Evolutionary conservation across 2,888 invertebrate genomes (phyloP).

Genomic region (Nemotelus pantherinus): DNA sequence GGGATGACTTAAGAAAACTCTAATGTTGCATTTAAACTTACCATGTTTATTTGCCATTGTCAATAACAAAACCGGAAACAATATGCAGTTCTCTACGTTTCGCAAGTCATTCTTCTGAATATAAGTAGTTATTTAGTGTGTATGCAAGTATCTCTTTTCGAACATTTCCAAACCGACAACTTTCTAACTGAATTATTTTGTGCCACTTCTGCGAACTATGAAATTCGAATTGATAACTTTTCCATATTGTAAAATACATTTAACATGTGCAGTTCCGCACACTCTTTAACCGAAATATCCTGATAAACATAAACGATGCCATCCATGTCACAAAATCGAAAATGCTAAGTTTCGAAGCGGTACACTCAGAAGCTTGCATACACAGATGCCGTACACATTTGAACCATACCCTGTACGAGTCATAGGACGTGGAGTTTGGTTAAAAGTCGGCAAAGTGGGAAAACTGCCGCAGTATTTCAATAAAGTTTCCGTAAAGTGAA

Average conservation of each 20-base stretch:
- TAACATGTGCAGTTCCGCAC: conserved; percentile 14
- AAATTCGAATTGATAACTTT: conserved; percentile 8
- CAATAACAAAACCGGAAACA: too few relatives aligned
- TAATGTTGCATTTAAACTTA: too few relatives aligned
- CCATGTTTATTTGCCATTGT: too few relatives aligned
- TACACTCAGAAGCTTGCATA: neutral
- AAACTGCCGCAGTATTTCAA: conserved; percentile 40
- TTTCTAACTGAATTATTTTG: too few relatives aligned
- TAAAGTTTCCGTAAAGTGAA: conserved; percentile 35
- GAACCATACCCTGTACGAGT: neutral
- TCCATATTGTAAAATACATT: conserved; percentile 13
- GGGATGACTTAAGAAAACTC: too few relatives aligned
- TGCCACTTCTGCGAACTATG: neutral
- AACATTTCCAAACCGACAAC: too few relatives aligned
- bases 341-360: neutral
- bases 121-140: too few relatives aligned
- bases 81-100: too few relatives aligned
- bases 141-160: too few relatives aligned
- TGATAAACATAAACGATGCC: conserved; percentile 32
- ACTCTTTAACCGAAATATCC: conserved; percentile 12
- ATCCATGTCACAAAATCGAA: conserved; percentile 12
- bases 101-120: too few relatives aligned
- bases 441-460: conserved; percentile 30
- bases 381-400: neutral
- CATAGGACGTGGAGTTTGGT: conserved; percentile 20